These are phyloP conservation scores for Ophion ventricosus DNA, from an alignment of 2,888 invertebrate genomes.

Conservation along the genomic window DNA sequence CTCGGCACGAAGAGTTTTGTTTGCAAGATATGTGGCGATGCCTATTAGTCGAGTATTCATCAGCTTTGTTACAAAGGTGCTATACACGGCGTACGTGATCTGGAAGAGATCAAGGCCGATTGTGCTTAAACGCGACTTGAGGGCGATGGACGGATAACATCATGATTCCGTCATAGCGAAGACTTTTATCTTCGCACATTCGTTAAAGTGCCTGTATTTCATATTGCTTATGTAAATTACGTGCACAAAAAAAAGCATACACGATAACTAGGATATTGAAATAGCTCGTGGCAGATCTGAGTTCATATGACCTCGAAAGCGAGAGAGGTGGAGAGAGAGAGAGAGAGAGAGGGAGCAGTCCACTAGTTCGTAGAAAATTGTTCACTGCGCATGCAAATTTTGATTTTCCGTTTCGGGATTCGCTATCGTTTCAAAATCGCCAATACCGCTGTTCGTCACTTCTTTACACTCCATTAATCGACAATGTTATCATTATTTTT, in stretches of 20 bases:
- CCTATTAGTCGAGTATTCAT: conserved; percentile 50
- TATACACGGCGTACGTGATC: conserved; percentile 59
- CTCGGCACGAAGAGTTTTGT: conserved; percentile 59
- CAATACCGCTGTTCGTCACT: not conserved
- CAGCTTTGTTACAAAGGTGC: conserved; percentile 41
- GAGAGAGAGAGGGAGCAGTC: not conserved
- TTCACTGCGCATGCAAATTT: conserved; percentile 4
- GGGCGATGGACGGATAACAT: not conserved
- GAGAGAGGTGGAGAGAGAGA: not conserved
- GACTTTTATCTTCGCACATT: conserved; percentile 64
- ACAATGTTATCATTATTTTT: conserved; percentile 58
- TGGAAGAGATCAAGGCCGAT: conserved; percentile 46
- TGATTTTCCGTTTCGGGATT: not conserved
- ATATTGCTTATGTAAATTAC: not conserved
- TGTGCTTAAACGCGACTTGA: conserved; percentile 44
- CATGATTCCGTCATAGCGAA: conserved; percentile 57
- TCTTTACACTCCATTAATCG: conserved; percentile 24
- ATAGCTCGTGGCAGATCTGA: not conserved
- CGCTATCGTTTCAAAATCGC: conserved; percentile 22
- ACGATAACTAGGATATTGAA: conserved; percentile 21
- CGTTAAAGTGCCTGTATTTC: not conserved
- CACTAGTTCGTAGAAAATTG: conserved; percentile 21
- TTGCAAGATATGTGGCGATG: conserved; percentile 70
- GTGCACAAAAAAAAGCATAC: conserved; percentile 52
- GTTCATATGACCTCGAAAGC: not conserved